Conservation (phyloP, 2,113 vertebrate genomes). For the Halichoerus grypus region DNA sequence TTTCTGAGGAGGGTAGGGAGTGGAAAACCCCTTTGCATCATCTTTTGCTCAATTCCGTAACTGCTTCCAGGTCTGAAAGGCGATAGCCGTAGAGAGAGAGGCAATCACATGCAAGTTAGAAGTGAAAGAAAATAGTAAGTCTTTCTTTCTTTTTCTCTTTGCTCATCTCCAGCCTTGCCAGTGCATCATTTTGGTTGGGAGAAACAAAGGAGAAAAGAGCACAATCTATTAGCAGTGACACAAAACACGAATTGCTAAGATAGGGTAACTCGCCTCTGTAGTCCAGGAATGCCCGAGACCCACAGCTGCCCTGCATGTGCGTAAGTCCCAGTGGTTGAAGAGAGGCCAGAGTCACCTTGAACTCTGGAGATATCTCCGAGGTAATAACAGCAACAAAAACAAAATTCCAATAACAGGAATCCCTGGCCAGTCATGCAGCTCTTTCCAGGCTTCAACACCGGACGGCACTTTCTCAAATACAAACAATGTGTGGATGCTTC, state of each 20-base stretch:
- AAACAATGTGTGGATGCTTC: neutral
- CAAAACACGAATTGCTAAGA: constrained; percentile 24
- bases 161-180: neutral
- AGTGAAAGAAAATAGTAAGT: neutral
- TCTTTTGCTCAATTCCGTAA: constrained; percentile 12
- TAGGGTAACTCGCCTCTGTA: neutral
- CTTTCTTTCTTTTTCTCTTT: neutral
- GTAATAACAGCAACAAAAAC: constrained; percentile 61
- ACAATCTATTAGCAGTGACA: neutral
- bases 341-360: constrained; percentile 53
- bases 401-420: constrained; percentile 53
- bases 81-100: constrained; percentile 1
- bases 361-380: constrained; percentile 34
- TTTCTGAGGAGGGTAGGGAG: neutral
- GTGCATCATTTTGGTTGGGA: constrained; percentile 4
- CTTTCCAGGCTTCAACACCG: neutral
- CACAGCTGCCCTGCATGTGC: neutral
- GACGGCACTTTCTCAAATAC: neutral
- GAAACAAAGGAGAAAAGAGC: constrained; percentile 48
- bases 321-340: neutral
- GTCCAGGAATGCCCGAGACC: neutral
- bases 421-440: neutral
- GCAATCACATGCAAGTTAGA: neutral
- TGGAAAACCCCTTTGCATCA: constrained; percentile 11
- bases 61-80: neutral